Evolutionary conservation across 2,113 vertebrate genomes (phyloP).

Genomic region (Gobiocypris rarus): DNA sequence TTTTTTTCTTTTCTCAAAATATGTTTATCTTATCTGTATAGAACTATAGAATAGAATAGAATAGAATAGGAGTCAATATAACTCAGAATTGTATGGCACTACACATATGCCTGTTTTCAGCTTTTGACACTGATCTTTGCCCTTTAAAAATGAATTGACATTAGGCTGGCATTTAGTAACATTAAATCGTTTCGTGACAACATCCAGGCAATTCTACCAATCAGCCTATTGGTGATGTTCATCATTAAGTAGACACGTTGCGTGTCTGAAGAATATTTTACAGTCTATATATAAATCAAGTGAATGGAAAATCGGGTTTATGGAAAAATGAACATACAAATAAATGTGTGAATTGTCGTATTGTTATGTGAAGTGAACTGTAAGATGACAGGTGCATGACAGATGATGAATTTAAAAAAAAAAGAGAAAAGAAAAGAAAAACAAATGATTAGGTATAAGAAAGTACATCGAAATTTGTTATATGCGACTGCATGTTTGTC

Average conservation of each 20-base stretch:
- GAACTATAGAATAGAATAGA: background rate
- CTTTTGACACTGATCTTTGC: background rate
- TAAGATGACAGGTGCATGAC: background rate
- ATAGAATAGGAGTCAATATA: background rate
- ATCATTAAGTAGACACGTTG: background rate
- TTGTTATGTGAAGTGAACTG: background rate
- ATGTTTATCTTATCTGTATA: background rate
- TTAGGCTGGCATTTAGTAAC: background rate
- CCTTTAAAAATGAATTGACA: background rate
- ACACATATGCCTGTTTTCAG: background rate
- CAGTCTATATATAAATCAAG: background rate
- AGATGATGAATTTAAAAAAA: background rate
- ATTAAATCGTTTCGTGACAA: background rate
- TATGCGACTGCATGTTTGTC: background rate
- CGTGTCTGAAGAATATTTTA: background rate
- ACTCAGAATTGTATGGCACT: background rate
- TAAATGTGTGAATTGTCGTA: background rate
- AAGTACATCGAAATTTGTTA: too few species aligned
- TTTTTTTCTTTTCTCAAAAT: too few species aligned
- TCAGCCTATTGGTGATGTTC: background rate
- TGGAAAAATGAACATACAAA: background rate
- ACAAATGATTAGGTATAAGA: background rate
- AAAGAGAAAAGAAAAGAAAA: background rate
- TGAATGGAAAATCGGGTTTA: background rate
- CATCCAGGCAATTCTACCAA: background rate